Evolutionary conservation across 2,113 vertebrate species (phyloP).

Genomic region (Phylloscopus whistleri): DNA sequence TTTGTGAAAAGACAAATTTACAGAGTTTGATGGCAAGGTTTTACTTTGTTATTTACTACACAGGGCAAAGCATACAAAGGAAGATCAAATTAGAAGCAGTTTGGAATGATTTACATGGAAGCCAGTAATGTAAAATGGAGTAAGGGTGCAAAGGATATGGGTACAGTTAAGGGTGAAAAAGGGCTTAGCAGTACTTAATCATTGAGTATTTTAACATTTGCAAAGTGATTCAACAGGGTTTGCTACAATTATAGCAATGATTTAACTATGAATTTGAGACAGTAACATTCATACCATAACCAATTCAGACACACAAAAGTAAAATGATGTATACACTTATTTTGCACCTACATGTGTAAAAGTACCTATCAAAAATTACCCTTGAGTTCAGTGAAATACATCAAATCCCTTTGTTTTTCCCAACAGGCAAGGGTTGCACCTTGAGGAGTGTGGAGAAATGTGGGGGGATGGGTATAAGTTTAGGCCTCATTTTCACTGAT

Average conservation of each 20-base stretch:
- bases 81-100: neutral
- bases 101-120: neutral
- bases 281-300: neutral
- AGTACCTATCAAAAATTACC: neutral
- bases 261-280: neutral
- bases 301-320: neutral
- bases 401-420: neutral
- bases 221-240: neutral
- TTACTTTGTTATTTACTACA: neutral
- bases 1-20: neutral
- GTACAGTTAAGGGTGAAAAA: neutral
- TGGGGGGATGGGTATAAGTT: neutral
- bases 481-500: rapidly evolving
- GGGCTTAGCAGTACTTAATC: neutral
- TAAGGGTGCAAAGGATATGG: neutral
- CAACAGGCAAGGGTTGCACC: neutral
- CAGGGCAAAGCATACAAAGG: neutral
- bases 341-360: neutral
- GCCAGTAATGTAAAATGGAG: neutral
- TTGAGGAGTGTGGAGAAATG: neutral
- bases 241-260: neutral
- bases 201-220: neutral
- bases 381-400: neutral
- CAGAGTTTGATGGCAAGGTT: neutral
- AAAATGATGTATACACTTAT: neutral